phyloP scores from a whole-genome alignment of 2,797 vertebrate species.

The Parauchenoglanis punctatus region DNA sequence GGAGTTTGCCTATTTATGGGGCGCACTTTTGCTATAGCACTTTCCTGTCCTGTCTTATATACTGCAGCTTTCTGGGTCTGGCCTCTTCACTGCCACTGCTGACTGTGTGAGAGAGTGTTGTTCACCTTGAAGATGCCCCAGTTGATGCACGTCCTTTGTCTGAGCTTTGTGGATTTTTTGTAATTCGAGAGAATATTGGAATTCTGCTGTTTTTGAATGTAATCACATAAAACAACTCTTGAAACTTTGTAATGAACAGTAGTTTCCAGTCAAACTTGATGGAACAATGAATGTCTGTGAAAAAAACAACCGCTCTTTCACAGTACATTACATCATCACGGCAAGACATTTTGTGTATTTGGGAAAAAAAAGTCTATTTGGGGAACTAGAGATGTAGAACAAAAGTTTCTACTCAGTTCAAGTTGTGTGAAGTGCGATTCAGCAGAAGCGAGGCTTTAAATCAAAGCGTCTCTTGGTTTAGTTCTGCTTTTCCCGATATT shows the following conservation, averaged over 20 bases:
- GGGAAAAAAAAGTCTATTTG: constrained; percentile 11
- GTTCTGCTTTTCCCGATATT: constrained; percentile 9
- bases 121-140: constrained; percentile 18
- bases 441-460: not conserved
- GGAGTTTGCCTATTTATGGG: constrained; percentile 77
- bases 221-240: constrained; percentile 1
- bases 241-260: not conserved
- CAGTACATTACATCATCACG: constrained; percentile 31
- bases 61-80: constrained; percentile 42
- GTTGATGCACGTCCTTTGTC: not conserved
- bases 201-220: not conserved
- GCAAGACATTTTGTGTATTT: constrained; percentile 12
- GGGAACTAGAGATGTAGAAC: constrained; percentile 5
- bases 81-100: constrained; percentile 52
- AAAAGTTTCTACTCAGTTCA: constrained; percentile 16
- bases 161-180: not conserved
- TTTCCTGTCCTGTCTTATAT: constrained; percentile 60
- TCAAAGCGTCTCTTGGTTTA: not conserved
- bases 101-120: constrained; percentile 26
- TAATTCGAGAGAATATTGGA: not conserved
- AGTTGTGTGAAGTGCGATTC: not conserved
- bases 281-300: constrained; percentile 35
- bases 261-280: constrained; percentile 20
- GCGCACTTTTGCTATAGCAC: constrained; percentile 58
- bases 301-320: constrained; percentile 28